Percentiles rank a stretch among this genome's conserved stretches.
These are phyloP conservation scores for Echiichthys vipera DNA, from an alignment of 2,797 vertebrate species.

Conservation along the genomic window DNA sequence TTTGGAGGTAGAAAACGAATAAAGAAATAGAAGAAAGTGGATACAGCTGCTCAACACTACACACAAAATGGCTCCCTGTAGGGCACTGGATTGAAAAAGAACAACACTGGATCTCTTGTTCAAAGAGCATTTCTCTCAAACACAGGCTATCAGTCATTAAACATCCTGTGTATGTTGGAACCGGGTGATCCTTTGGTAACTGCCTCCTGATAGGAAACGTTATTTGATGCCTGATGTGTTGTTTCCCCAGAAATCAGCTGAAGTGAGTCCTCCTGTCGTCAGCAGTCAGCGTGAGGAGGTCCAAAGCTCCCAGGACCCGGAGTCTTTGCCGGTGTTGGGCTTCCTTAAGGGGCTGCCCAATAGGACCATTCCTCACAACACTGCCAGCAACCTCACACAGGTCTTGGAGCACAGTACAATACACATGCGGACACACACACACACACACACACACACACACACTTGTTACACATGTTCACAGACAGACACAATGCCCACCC, in stretches of 20 bases:
- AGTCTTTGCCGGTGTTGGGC: conserved; percentile 61
- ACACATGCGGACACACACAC: conserved; percentile 23
- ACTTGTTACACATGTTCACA: conserved; percentile 41
- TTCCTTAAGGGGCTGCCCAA: conserved; percentile 85
- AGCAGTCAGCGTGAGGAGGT: conserved; percentile 67
- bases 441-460: conserved; percentile 9
- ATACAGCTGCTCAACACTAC: conserved; percentile 62
- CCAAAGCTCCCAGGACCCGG: conserved; percentile 53
- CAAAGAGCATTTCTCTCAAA: conserved; percentile 39
- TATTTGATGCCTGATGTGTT: conserved; percentile 41
- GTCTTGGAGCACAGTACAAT: conserved; percentile 72
- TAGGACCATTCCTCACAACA: conserved; percentile 80
- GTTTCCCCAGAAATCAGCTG: conserved; percentile 77
- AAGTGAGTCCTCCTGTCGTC: conserved; percentile 81
- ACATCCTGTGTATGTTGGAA: conserved; percentile 63
- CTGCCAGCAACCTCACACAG: conserved; percentile 90
- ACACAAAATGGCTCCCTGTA: conserved; percentile 62
- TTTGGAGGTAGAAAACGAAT: conserved; percentile 49
- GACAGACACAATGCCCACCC: conserved; percentile 53
- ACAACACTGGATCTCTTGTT: conserved; percentile 45
- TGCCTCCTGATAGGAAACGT: conserved; percentile 38
- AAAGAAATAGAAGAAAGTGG: conserved; percentile 55
- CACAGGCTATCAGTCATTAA: conserved; percentile 43
- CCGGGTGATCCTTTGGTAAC: conserved; percentile 24
- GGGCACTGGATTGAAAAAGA: conserved; percentile 49